Conservation (phyloP, 2,797 vertebrate species). For the Cyclopterus lumpus region DNA sequence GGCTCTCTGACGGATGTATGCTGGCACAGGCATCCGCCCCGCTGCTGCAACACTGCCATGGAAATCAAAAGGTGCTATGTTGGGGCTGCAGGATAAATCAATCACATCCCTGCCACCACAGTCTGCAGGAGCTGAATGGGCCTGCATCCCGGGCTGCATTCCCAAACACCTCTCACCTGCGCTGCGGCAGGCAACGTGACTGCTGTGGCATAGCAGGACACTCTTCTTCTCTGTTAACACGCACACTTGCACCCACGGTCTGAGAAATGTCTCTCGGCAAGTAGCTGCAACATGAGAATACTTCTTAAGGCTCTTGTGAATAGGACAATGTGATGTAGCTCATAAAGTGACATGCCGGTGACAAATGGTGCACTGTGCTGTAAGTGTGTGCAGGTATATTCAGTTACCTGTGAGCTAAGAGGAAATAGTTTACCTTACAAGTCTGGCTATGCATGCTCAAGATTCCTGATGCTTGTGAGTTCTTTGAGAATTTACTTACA, state of each 20-base stretch:
- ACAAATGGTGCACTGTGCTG: constrained; percentile 57
- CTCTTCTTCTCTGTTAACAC: constrained; percentile 51
- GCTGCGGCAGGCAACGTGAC: constrained; percentile 27
- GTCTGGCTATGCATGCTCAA: constrained; percentile 39
- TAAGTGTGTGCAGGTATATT: constrained; percentile 58
- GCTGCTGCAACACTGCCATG: constrained; percentile 48
- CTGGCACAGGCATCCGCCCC: constrained; percentile 55
- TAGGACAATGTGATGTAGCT: constrained; percentile 50
- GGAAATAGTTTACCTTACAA: constrained; percentile 36
- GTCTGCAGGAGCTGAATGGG: constrained; percentile 77
- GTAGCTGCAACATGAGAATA: constrained; percentile 65
- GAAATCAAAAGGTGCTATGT: constrained; percentile 62
- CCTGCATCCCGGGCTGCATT: constrained; percentile 75
- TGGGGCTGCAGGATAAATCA: constrained; percentile 51
- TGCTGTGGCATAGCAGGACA: constrained; percentile 49
- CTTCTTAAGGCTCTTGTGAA: constrained; percentile 63
- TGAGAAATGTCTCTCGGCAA: constrained; percentile 51
- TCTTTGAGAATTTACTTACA: constrained; percentile 14
- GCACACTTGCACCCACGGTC: constrained; percentile 31
- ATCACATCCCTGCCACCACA: constrained; percentile 61
- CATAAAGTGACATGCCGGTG: constrained; percentile 64
- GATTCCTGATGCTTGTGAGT: constrained; percentile 21
- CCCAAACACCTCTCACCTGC: constrained; percentile 73
- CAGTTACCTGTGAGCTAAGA: constrained; percentile 47
- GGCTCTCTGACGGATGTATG: constrained; percentile 56